A percentile compares a stretch with the other conserved stretches of the same genome.
These are phyloP conservation scores for Protosalanx chinensis DNA, from an alignment of 2,797 vertebrate genomes.

Conservation along the genomic window DNA sequence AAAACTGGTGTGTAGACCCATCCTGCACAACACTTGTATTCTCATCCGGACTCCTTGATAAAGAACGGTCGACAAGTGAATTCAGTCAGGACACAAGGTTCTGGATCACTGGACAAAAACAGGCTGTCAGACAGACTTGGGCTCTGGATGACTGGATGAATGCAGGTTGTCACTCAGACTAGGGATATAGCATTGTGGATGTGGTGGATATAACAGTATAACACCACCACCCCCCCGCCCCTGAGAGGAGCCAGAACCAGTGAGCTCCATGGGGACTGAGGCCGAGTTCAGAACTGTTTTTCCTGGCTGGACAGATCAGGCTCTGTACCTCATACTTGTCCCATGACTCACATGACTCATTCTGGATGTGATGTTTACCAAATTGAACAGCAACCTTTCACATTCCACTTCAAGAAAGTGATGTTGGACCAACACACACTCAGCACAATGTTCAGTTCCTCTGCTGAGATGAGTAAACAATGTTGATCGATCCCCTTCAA, in stretches of 20 bases:
- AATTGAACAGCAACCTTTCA: slow-evolving; percentile 8
- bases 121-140: not conserved
- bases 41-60: no score
- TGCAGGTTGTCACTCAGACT: not conserved
- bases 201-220: slow-evolving; percentile 44
- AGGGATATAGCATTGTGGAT: slow-evolving; percentile 45
- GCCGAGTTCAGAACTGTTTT: slow-evolving; percentile 52
- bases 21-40: no score
- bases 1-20: no score
- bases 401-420: slow-evolving; percentile 18
- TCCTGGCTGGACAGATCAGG: slow-evolving; percentile 46
- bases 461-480: no score
- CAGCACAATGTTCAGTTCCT: no score
- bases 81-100: no score
- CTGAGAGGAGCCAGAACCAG: slow-evolving; percentile 41
- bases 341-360: slow-evolving; percentile 41
- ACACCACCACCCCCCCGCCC: not conserved
- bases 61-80: no score
- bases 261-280: slow-evolving; percentile 37
- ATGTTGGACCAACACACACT: not conserved
- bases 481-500: no score
- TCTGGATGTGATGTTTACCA: slow-evolving; percentile 34
- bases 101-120: not conserved
- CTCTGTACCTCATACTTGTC: slow-evolving; percentile 42
- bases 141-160: not conserved